Conservation (phyloP, 2,888 invertebrate genomes). For the Spodoptera exigua region DNA sequence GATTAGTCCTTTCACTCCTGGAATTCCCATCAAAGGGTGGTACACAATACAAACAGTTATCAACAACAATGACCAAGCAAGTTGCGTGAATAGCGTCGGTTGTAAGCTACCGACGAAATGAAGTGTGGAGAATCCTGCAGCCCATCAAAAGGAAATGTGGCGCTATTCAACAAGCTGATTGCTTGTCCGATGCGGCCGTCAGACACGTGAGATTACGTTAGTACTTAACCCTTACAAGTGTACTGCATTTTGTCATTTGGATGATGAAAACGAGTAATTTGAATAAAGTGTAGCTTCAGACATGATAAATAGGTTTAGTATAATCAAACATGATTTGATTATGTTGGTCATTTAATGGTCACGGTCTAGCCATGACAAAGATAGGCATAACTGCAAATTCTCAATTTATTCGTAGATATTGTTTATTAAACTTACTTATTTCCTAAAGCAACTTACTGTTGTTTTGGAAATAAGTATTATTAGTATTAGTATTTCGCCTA, state of each 20-base stretch:
- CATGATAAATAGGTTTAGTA: slow-evolving; percentile 2
- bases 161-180: slow-evolving; percentile 83
- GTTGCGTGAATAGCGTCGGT: slow-evolving; percentile 70
- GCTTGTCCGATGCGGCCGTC: slow-evolving; percentile 65
- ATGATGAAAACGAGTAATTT: slow-evolving; percentile 63
- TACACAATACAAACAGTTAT: slow-evolving; percentile 82
- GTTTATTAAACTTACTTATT: too few species aligned
- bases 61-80: slow-evolving; percentile 83
- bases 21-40: slow-evolving; percentile 76
- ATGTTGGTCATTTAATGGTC: background rate
- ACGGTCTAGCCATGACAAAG: too few species aligned
- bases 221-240: slow-evolving; percentile 69
- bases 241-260: slow-evolving; percentile 61
- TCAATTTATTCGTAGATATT: too few species aligned
- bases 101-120: slow-evolving; percentile 80
- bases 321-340: background rate
- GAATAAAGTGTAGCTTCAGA: slow-evolving; percentile 44
- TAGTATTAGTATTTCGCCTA: too few species aligned
- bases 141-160: slow-evolving; percentile 74
- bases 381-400: too few species aligned
- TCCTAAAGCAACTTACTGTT: too few species aligned
- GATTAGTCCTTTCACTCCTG: slow-evolving; percentile 86
- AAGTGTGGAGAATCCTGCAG: slow-evolving; percentile 83
- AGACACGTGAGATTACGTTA: slow-evolving; percentile 64
- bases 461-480: too few species aligned